Conservation (phyloP, 2,888 invertebrate genomes). For the Ethmia dodecea region DNA sequence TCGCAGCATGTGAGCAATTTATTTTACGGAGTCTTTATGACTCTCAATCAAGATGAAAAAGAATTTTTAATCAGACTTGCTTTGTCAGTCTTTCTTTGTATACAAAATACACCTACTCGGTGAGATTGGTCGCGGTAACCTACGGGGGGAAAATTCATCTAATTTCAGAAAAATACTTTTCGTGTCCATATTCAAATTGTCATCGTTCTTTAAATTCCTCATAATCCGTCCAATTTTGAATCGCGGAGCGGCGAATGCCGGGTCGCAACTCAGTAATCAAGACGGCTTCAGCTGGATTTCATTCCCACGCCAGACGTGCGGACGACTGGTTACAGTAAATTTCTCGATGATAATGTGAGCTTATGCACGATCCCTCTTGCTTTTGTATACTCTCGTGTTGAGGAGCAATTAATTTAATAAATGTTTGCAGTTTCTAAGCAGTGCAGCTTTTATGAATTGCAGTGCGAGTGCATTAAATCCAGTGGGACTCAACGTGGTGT, state of each 20-base stretch:
- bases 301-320: slow-evolving; percentile 50
- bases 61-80: too few relatives aligned
- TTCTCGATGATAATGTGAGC: slow-evolving; percentile 31
- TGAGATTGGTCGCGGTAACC: too few relatives aligned
- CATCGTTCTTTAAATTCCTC: slow-evolving; percentile 73
- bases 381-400: slow-evolving; percentile 1
- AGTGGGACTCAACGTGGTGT: slow-evolving; percentile 50
- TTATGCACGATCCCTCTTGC: slow-evolving; percentile 24
- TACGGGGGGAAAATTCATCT: slow-evolving; percentile 40
- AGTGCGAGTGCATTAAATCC: slow-evolving; percentile 51
- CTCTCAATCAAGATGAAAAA: too few relatives aligned
- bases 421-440: slow-evolving; percentile 5
- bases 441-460: slow-evolving; percentile 35
- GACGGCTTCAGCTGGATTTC: slow-evolving; percentile 70
- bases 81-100: too few relatives aligned
- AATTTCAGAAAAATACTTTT: slow-evolving; percentile 58
- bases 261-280: slow-evolving; percentile 61
- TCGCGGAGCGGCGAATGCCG: slow-evolving; percentile 49
- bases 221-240: slow-evolving; percentile 75
- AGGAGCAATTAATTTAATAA: too few relatives aligned
- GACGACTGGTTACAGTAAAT: slow-evolving; percentile 38
- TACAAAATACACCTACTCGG: too few relatives aligned
- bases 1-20: too few relatives aligned
- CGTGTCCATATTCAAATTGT: slow-evolving; percentile 73
- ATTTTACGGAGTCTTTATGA: too few relatives aligned